phyloP scores from a whole-genome alignment of 2,888 invertebrate species.

The Teinopalpus imperialis region DNA sequence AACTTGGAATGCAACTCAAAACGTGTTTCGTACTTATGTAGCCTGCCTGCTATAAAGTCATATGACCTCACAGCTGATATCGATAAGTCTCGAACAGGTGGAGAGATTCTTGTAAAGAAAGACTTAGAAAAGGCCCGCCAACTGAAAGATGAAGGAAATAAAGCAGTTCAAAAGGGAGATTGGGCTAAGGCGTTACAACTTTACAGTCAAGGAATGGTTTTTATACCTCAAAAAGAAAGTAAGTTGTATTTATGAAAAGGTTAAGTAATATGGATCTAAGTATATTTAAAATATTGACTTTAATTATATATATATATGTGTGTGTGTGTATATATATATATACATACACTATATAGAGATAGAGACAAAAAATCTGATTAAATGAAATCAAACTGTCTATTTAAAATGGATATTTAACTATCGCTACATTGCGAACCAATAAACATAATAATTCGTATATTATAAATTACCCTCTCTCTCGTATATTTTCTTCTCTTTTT shows the following conservation, averaged over 20 bases:
- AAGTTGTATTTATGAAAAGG: too few relatives aligned
- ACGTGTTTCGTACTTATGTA: slow-evolving; percentile 83
- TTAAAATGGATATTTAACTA: too few relatives aligned
- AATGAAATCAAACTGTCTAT: too few relatives aligned
- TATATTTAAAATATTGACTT: too few relatives aligned
- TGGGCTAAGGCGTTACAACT: slow-evolving; percentile 85
- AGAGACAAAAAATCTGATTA: too few relatives aligned
- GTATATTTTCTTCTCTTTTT: too few relatives aligned
- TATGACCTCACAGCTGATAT: slow-evolving; percentile 73
- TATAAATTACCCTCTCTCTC: too few relatives aligned
- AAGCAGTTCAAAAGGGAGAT: slow-evolving; percentile 86
- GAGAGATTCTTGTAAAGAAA: slow-evolving; percentile 75
- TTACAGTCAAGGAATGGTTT: slow-evolving; percentile 86
- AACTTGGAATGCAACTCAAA: slow-evolving; percentile 84
- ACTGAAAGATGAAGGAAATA: slow-evolving; percentile 87
- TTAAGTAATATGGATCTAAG: too few relatives aligned
- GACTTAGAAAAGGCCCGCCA: slow-evolving; percentile 81
- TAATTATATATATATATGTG: too few relatives aligned
- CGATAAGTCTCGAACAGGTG: slow-evolving; percentile 54
- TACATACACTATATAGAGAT: not conserved
- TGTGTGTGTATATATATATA: too few relatives aligned
- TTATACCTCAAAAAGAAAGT: slow-evolving; percentile 86
- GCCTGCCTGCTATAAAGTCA: slow-evolving; percentile 71
- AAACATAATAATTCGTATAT: too few relatives aligned
- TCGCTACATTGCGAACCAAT: too few relatives aligned